Percentiles rank a stretch among this genome's conserved stretches.
Conservation (phyloP, 2,113 vertebrate genomes). For the Entelurus aequoreus region DNA sequence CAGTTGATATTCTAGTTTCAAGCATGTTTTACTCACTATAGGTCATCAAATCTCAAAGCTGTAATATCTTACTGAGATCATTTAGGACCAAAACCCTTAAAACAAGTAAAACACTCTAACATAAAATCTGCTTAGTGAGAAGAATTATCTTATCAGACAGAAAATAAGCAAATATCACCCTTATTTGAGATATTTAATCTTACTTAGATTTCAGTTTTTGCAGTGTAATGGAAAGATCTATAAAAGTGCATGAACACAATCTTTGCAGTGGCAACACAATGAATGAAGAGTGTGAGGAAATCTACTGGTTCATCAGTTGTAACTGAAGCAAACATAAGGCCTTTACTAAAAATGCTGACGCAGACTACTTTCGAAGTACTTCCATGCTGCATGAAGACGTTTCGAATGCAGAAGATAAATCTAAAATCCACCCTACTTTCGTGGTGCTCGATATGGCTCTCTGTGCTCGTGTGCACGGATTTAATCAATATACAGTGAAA, state of each 20-base stretch:
- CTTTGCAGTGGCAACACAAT: neutral
- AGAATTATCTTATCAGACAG: too few species aligned
- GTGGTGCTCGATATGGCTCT: slow-evolving; percentile 57
- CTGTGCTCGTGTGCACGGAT: slow-evolving; percentile 49
- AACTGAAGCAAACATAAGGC: slow-evolving; percentile 37
- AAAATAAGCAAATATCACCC: too few species aligned
- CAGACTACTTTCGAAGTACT: slow-evolving; percentile 45
- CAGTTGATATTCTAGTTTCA: too few species aligned
- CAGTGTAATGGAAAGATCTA: too few species aligned
- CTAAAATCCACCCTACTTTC: slow-evolving; percentile 58
- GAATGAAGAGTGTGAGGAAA: slow-evolving; percentile 4
- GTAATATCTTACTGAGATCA: too few species aligned
- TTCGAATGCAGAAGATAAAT: slow-evolving; percentile 62
- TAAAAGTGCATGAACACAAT: neutral
- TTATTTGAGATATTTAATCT: too few species aligned
- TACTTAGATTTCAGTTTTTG: too few species aligned
- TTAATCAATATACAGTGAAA: slow-evolving; percentile 69
- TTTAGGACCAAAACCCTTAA: too few species aligned
- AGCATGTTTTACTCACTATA: too few species aligned
- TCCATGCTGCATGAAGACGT: slow-evolving; percentile 60
- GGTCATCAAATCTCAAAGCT: too few species aligned
- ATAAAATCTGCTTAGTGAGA: too few species aligned
- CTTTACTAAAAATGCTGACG: slow-evolving; percentile 37
- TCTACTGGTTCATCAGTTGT: slow-evolving; percentile 21
- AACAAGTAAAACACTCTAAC: too few species aligned